These are phyloP conservation scores for Sylvia atricapilla DNA, from an alignment of 2,113 vertebrate genomes.

Conservation along the genomic window DNA sequence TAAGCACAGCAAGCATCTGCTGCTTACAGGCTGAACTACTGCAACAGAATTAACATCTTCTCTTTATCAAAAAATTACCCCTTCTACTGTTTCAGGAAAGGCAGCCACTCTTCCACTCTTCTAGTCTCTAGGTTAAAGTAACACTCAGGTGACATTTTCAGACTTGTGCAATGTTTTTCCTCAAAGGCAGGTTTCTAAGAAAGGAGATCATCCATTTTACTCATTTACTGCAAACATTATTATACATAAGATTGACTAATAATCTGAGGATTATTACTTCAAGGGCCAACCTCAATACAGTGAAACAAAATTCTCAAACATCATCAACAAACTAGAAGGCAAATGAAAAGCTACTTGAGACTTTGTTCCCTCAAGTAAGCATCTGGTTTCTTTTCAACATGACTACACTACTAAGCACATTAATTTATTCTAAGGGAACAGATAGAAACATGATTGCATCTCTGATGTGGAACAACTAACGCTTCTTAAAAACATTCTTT, in stretches of 20 bases:
- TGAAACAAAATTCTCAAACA: background rate
- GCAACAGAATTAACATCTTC: background rate
- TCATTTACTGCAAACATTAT: background rate
- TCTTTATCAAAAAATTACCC: background rate
- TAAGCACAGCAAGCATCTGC: background rate
- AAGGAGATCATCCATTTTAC: background rate
- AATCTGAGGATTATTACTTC: background rate
- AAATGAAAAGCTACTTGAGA: background rate
- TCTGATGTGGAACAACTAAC: background rate
- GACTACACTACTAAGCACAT: background rate
- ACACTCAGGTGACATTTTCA: background rate
- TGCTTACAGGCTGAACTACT: background rate
- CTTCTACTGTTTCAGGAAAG: background rate
- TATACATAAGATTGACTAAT: background rate
- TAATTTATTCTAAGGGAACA: background rate
- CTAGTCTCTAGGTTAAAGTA: background rate
- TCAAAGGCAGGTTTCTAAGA: background rate
- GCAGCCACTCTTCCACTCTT: background rate
- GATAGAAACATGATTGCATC: background rate
- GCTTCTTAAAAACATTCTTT: background rate
- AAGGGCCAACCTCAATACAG: background rate
- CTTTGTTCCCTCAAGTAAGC: background rate
- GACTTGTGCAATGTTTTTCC: background rate
- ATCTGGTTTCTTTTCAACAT: background rate
- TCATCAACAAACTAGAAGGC: background rate